A percentile compares a stretch with the other conserved stretches of the same genome.
Evolutionary conservation across 2,888 invertebrate species (phyloP).

Genomic region (Xylocampa areola): DNA sequence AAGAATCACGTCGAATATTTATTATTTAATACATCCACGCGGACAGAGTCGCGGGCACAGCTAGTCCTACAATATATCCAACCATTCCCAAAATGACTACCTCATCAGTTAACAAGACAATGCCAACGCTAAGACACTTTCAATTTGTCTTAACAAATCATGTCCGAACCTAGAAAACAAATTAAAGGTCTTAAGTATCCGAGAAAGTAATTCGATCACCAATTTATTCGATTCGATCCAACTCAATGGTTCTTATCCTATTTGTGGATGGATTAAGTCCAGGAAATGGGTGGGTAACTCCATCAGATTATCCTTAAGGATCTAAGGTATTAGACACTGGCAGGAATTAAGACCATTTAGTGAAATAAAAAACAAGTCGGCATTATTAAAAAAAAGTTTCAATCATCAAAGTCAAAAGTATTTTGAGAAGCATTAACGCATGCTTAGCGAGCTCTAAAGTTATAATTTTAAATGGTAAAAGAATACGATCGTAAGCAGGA

Average conservation of each 20-base stretch:
- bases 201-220: conserved; percentile 62
- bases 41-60: too few species aligned
- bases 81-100: conserved; percentile 20
- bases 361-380: conserved; percentile 32
- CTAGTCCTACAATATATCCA: too few species aligned
- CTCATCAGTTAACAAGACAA: conserved; percentile 28
- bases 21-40: too few species aligned
- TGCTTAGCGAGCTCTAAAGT: too few species aligned
- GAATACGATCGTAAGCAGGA: too few species aligned
- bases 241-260: conserved; percentile 61
- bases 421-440: too few species aligned
- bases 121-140: conserved; percentile 22
- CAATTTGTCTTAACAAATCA: conserved; percentile 52
- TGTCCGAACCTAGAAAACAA: conserved; percentile 52
- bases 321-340: conserved; percentile 46
- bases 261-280: conserved; percentile 66
- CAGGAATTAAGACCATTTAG: conserved; percentile 34
- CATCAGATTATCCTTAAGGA: conserved; percentile 53
- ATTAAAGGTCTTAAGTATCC: conserved; percentile 54
- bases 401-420: too few species aligned
- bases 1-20: too few species aligned
- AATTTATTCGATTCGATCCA: conserved; percentile 60
- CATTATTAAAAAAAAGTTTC: conserved; percentile 36
- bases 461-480: too few species aligned
- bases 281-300: conserved; percentile 52